Evolutionary conservation across 2,888 invertebrate genomes (phyloP), one percentile per base, ranked within the genome.

Genomic region (Liposcelis brunnea): DNA sequence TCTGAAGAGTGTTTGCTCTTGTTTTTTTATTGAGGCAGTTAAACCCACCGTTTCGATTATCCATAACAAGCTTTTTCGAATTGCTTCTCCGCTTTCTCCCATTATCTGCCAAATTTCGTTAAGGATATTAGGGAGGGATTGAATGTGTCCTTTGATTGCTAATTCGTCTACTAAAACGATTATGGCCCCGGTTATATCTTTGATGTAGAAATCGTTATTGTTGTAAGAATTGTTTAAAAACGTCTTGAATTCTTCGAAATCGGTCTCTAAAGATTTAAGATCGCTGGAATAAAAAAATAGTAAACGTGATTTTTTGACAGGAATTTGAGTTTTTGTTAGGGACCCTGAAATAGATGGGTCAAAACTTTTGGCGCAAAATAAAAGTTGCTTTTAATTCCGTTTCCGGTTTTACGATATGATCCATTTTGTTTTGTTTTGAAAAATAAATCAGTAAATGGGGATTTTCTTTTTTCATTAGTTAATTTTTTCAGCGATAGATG

Each of bases 61-160:
- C 74, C 78, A 83, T 0, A 76, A 63, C 8, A 86, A 64, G 51
- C 82, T 82, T 51, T 80, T 75, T 40, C 81, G 75, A 15, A 86
- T 72, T 0, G 82, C 82, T 52, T 77, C 71, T 7, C 84, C 84
- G 0, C 85, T 84, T 45, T 84, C 83, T 0, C 85, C 86, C 81
- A 86, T 81, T 53, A 82, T 75, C 4, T 81, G 80, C 81, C 82
- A 84, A 56, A 86, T 71, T 59, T 86, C 86, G 42, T 78, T 79
- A 0, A 86, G 69, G 18, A 86, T 81, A 40, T 79, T 80, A 0
- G 86, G 86, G 43, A 86, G 57, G 1, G 80, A 78, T 54, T 84
- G 77, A 52, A 86, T 73, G 57, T 84, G 83, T 49, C 77, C 75
- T 47, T 77, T 68, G 40, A 85, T 70, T 0, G 85, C 78, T 58